These are phyloP conservation scores for Porites cylindrica DNA, from an alignment of 92 coral and sea anemone species.

Conservation along the genomic window DNA sequence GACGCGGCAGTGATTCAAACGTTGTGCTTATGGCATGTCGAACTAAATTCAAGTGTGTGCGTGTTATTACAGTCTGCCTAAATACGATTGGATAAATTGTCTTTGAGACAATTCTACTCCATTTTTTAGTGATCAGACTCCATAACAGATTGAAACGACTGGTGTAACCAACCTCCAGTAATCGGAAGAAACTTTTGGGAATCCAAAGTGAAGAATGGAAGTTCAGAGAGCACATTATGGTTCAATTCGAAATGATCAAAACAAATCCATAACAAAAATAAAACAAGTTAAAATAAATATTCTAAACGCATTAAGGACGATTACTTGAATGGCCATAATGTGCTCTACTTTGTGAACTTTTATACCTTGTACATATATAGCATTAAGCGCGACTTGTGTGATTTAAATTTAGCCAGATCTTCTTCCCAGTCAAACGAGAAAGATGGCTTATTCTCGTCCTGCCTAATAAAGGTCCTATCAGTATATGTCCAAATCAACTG, in stretches of 20 bases:
- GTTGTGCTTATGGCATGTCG: no score
- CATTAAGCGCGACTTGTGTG: neutral
- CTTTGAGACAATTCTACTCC: no score
- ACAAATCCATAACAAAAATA: neutral
- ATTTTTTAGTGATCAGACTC: no score
- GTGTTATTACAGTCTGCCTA: no score
- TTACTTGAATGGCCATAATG: constrained; percentile 2
- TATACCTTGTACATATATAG: neutral
- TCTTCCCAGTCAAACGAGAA: constrained; percentile 49
- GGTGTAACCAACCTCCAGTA: no score
- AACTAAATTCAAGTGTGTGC: no score
- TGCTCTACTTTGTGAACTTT: neutral
- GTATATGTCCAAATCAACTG: constrained; percentile 39
- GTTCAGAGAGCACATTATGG: constrained; percentile 2
- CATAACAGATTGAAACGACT: no score
- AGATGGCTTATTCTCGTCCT: constrained; percentile 41
- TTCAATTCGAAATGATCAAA: constrained; percentile 1
- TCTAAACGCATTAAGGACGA: neutral
- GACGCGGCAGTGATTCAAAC: no score
- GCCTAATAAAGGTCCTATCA: constrained; percentile 38
- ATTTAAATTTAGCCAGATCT: constrained; percentile 53
- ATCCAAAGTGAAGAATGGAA: constrained; percentile 13
- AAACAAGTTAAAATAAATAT: neutral
- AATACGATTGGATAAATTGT: no score
- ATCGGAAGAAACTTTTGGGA: neutral